Base-by-base conservation (phyloP, 2,888 invertebrate genomes). In the Drosophila borealis region DNA sequence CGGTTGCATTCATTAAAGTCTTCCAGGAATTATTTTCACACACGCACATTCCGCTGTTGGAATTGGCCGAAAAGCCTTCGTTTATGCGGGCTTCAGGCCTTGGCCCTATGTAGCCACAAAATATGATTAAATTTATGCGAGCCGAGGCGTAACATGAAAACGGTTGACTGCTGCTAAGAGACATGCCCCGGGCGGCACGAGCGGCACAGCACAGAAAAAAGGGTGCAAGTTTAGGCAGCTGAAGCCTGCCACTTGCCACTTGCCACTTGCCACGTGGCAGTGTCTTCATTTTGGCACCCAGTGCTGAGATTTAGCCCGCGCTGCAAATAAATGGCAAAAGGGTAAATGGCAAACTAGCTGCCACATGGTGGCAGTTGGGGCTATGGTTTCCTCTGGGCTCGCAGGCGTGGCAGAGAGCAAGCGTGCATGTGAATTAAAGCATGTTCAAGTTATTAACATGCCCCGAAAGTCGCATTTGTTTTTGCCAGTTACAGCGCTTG, bases 381-480 rank as follows among this genome's bases (percentile, higher is more conserved):
- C 5, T 11, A 2, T 14, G n/a, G 11, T 17, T 4, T 41, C n/a
- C 14, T 10, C 5, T 8, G 10, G 10, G 4, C n/a, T 4, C 44
- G 6, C 10, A 17, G 29, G 44, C 14, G 42, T 11, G 37, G 53
- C 14, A 19, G 19, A 19, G 54, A 10, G 17, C 36, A 64, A 62
- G 64, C 70, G 57, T 66, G 62, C 77, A 74, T 85, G 81, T 77
- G 82, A 81, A 85, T 85, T 85, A 85, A 84, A 85, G 75, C 85
- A 88, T 85, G 88, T 72, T 81, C 72, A 78, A 85, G 74, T 85
- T 85, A 85, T 85, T 85, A 85, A 88, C 83, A 88, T 69, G 78
- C 51, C 71, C 73, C 78, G 56, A 70, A 78, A 84, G 84, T 84
- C 80, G 81, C 81, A 80, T 80, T 80, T 80, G 81, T 73, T 81